These are phyloP conservation scores for Eupithecia vulgata DNA, from an alignment of 2,888 invertebrate species.

Conservation along the genomic window DNA sequence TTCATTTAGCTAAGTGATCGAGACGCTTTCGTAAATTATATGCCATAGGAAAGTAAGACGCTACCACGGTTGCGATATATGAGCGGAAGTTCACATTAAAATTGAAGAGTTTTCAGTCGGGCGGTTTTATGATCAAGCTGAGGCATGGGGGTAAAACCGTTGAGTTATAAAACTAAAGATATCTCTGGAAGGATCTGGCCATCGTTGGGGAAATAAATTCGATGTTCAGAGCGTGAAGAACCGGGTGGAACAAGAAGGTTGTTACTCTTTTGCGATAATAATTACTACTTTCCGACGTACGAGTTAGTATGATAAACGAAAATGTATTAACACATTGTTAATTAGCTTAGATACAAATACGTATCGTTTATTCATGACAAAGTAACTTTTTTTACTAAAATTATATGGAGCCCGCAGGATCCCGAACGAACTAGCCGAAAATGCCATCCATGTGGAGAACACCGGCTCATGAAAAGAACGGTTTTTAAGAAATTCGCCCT, in stretches of 20 bases:
- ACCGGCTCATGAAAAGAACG: too few species aligned
- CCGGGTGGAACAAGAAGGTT: background rate
- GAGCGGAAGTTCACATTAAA: conserved; percentile 21
- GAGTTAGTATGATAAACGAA: background rate
- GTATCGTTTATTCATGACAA: too few species aligned
- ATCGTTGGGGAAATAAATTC: background rate
- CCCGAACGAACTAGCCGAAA: too few species aligned
- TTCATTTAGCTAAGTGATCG: conserved; percentile 72
- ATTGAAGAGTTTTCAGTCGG: conserved; percentile 17
- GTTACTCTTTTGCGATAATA: background rate
- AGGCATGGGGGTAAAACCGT: conserved; percentile 4
- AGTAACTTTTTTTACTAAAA: too few species aligned
- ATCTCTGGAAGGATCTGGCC: conserved; percentile 3
- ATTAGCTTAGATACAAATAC: background rate
- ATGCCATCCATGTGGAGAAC: background rate
- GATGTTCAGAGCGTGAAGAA: background rate
- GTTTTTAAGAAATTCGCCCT: too few species aligned
- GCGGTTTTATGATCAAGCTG: conserved; percentile 6
- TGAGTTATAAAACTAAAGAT: conserved; percentile 10
- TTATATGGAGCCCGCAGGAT: too few species aligned
- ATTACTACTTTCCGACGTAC: background rate
- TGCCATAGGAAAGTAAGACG: conserved; percentile 19
- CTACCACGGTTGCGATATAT: conserved; percentile 12
- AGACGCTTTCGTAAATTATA: conserved; percentile 60
- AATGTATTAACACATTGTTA: background rate